Conservation (phyloP, 2,113 vertebrate genomes). For the Callipepla californica region DNA sequence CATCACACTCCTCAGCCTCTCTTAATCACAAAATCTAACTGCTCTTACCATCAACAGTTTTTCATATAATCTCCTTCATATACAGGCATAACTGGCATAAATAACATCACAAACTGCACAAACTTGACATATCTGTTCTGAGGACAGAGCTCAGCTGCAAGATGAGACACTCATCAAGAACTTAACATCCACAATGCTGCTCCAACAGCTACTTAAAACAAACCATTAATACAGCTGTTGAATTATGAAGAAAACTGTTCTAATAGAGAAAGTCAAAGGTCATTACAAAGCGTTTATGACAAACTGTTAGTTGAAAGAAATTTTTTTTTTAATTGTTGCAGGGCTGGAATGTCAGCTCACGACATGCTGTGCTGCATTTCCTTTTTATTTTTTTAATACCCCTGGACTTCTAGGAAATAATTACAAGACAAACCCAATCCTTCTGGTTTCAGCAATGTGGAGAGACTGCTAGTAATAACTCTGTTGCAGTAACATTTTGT, state of each 20-base stretch:
- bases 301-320: background rate
- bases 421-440: background rate
- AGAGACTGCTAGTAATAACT: background rate
- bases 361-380: rapidly evolving
- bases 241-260: background rate
- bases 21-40: background rate
- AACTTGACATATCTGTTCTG: background rate
- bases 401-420: background rate
- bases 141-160: background rate
- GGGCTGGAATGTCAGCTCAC: background rate
- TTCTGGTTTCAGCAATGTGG: background rate
- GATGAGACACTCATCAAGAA: background rate
- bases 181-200: background rate
- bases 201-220: background rate
- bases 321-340: no score
- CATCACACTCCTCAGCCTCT: background rate
- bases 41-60: background rate
- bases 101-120: background rate
- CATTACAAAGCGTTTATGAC: background rate
- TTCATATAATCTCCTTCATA: background rate
- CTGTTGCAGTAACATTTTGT: background rate
- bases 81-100: background rate
- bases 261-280: background rate
- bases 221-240: background rate
- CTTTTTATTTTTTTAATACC: background rate